Evolutionary conservation across 2,888 invertebrate genomes (phyloP), one percentile per base, ranked within the genome.

Genomic region (Desoria tigrina): DNA sequence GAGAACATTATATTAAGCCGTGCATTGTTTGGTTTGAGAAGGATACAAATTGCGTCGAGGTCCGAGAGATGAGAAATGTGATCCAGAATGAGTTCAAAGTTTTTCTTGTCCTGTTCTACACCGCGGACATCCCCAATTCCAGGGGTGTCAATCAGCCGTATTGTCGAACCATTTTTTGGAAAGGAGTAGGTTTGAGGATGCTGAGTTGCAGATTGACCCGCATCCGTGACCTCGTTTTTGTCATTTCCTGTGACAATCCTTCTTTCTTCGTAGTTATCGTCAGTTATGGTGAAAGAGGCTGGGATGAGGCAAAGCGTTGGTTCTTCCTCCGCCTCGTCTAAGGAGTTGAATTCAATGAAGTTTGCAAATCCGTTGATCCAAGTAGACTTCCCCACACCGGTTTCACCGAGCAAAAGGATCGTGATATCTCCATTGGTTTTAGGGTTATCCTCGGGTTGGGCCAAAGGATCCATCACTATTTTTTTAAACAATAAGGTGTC

Each of bases 331-430:
- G 69, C 72, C 11, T 66, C 68, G 2, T 62, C 45, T 1, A 73
- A 37, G 18, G 65, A 57, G 7, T 64, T 50, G 42, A 62, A 63
- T 2, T 39, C 18, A 7, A 71, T 6, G 23, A 61, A 68, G 42
- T 73, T 73, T 14, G 58, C 65, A 45, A 73, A 65, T 9, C 64
- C 74, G 51, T 74, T 74, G 9, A 74, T 72, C 65, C 65, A 72
- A 1, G 74, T 74, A 0, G 68, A 68, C 45, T 74, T 74, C 24
- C 73, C 73, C 7, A 72, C 73, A 45, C 73, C 73, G 9, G 71
- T 74, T 45, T 68, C 70, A 1, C 74, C 74, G 1, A 74, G 59
- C 16, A 74, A 49, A 2, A 74, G 54, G 55, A 74, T 72, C 45
- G 63, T 73, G 18, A 66, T 11, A 6, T 63, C 66, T 27, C 57